A percentile compares a stretch with the other conserved stretches of the same genome.
phyloP scores from a whole-genome alignment of 2,113 vertebrate genomes.

The Columbina picui region DNA sequence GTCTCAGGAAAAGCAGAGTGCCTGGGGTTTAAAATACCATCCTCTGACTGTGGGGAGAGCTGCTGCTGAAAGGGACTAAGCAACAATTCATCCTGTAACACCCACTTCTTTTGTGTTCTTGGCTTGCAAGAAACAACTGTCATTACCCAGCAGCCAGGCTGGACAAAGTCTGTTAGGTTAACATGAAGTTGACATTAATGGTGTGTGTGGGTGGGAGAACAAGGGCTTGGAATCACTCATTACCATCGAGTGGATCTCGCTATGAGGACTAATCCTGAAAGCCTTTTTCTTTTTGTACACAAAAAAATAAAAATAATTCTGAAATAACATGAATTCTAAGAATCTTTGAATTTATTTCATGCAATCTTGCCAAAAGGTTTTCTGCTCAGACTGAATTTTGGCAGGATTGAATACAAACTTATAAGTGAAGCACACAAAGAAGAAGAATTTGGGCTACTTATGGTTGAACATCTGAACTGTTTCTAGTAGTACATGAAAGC shows the following conservation, averaged over 20 bases:
- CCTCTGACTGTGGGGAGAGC: neutral
- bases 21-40: neutral
- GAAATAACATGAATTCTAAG: neutral
- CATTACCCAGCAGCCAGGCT: neutral
- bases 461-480: neutral
- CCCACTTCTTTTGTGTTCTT: neutral
- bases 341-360: conserved; percentile 12
- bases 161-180: conserved; percentile 12
- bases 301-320: neutral
- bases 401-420: neutral
- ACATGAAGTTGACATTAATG: conserved; percentile 16
- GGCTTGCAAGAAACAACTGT: neutral
- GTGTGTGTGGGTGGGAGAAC: neutral
- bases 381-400: neutral
- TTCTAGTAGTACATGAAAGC: neutral
- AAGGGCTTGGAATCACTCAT: neutral
- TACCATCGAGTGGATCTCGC: neutral
- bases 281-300: neutral
- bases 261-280: neutral
- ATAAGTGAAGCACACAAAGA: neutral
- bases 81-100: neutral
- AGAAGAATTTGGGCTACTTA: neutral
- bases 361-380: neutral
- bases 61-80: neutral
- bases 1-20: neutral